These are phyloP conservation scores for Serrognathus titanus DNA, from an alignment of 2,888 invertebrate species.

Conservation along the genomic window DNA sequence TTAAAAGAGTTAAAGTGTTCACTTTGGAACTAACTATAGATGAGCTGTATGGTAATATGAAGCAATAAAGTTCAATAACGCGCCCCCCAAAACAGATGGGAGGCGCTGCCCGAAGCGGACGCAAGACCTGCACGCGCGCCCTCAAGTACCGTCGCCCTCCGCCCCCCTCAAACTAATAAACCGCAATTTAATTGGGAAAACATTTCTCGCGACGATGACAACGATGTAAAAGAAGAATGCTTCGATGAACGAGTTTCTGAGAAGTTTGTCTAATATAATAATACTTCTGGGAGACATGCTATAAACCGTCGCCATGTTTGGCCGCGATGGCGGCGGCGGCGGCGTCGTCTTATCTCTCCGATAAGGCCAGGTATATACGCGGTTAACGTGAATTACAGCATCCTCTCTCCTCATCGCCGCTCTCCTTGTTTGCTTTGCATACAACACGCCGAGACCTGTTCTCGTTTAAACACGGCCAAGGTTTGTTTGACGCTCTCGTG, in stretches of 20 bases:
- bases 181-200: slow-evolving; percentile 28
- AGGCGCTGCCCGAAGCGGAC: slow-evolving; percentile 30
- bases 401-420: slow-evolving; percentile 22
- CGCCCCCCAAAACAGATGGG: slow-evolving; percentile 31
- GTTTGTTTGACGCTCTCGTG: slow-evolving; percentile 27
- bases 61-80: slow-evolving; percentile 32
- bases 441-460: slow-evolving; percentile 28
- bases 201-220: neutral
- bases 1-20: too few species aligned
- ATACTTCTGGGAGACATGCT: slow-evolving; percentile 10
- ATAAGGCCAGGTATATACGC: slow-evolving; percentile 21
- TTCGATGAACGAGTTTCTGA: slow-evolving; percentile 2
- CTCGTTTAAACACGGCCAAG: slow-evolving; percentile 35
- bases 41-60: slow-evolving; percentile 17
- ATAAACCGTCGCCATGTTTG: slow-evolving; percentile 21
- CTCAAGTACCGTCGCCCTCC: slow-evolving; percentile 28
- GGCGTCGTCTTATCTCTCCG: slow-evolving; percentile 30
- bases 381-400: slow-evolving; percentile 34
- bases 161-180: slow-evolving; percentile 24
- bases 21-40: too few species aligned
- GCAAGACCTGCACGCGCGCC: slow-evolving; percentile 34
- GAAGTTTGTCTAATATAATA: slow-evolving; percentile 9
- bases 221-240: neutral
- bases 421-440: slow-evolving; percentile 32
- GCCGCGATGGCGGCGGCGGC: slow-evolving; percentile 18